Conservation (phyloP, 2,888 invertebrate genomes). For the Cephus pulcher region DNA sequence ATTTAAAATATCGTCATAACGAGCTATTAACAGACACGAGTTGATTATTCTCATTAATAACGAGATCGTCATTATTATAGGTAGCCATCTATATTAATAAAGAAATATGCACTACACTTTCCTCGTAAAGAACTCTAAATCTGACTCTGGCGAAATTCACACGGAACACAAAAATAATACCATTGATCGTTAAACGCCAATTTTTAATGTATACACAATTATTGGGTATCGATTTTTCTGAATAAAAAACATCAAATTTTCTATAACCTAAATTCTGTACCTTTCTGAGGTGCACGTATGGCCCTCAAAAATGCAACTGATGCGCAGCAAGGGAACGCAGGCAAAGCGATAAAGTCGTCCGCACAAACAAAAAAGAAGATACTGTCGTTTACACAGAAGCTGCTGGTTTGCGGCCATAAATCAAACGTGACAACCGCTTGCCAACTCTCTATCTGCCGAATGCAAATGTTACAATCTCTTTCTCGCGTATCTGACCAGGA, state of each 20-base stretch:
- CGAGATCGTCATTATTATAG: neutral
- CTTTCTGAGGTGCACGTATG: neutral
- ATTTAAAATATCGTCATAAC: neutral
- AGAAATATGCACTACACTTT: neutral
- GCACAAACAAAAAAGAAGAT: conserved; percentile 34
- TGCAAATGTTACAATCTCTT: conserved; percentile 25
- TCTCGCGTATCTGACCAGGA: conserved; percentile 3
- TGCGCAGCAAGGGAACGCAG: neutral
- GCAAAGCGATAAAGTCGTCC: conserved; percentile 25
- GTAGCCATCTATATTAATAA: neutral
- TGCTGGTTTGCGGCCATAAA: conserved; percentile 48
- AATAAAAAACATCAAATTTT: neutral
- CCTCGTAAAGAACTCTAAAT: neutral
- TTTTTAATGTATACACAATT: neutral
- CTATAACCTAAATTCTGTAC: neutral
- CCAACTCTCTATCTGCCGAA: conserved; percentile 42
- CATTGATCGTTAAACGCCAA: neutral
- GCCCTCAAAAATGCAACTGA: neutral
- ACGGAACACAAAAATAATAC: neutral
- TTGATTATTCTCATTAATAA: neutral
- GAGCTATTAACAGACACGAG: neutral
- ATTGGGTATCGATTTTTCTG: neutral
- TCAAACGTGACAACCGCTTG: conserved; percentile 49
- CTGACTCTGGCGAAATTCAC: no score
- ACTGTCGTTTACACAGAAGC: conserved; percentile 38